These are phyloP conservation scores for Drosophila parvula DNA, from an alignment of 1,140 invertebrate species.

Conservation along the genomic window DNA sequence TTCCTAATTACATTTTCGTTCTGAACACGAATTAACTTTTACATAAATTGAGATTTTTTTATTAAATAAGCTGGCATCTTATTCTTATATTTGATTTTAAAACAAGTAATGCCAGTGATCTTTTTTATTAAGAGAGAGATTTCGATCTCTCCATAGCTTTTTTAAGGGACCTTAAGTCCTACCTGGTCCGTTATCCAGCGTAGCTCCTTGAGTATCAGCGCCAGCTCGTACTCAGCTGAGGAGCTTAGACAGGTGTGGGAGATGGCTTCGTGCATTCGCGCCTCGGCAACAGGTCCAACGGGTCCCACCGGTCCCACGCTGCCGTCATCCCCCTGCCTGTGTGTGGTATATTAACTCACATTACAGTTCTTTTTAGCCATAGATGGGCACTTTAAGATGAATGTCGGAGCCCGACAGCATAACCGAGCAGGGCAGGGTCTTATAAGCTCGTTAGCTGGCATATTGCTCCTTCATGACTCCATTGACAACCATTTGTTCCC, in stretches of 20 bases:
- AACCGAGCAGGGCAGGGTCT: too few species aligned
- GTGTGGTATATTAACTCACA: not conserved
- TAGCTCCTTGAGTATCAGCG: slow-evolving; percentile 97
- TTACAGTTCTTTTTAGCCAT: not conserved
- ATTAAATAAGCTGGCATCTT: too few species aligned
- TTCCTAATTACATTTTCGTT: too few species aligned
- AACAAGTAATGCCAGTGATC: too few species aligned
- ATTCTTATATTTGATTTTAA: too few species aligned
- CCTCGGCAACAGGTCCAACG: slow-evolving; percentile 73
- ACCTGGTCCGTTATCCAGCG: slow-evolving; percentile 90
- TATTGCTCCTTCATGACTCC: too few species aligned
- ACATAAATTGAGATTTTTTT: too few species aligned
- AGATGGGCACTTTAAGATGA: not conserved
- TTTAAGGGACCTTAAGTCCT: not conserved
- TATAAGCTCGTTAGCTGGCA: not conserved
- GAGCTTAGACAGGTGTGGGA: slow-evolving; percentile 87
- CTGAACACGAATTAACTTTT: too few species aligned
- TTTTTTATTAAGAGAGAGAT: too few species aligned
- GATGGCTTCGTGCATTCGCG: slow-evolving; percentile 81
- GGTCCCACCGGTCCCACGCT: slow-evolving; percentile 85
- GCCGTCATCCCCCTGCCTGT: slow-evolving; percentile 84
- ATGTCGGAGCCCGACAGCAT: not conserved
- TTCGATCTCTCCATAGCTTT: too few species aligned
- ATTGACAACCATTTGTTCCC: too few species aligned
- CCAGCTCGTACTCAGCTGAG: slow-evolving; percentile 92